Base-by-base conservation (phyloP, 1,140 invertebrate species). In the Onthophagus taurus region DNA sequence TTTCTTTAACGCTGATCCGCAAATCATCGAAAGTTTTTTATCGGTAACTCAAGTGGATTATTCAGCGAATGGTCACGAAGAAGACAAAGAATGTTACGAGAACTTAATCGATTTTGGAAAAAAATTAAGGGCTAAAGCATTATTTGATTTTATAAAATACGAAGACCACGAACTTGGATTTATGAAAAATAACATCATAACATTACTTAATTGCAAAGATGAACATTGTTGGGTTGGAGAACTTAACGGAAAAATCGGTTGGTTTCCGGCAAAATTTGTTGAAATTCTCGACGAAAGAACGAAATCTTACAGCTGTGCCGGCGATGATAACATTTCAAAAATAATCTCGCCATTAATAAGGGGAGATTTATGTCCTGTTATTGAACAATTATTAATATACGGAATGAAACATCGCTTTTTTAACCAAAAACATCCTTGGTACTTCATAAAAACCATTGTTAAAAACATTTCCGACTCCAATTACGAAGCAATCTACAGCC, bases 161-260 rank as follows among this genome's bases (percentile, higher is more conserved):
- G 20, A 21, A 8, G 24, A 21, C n/a, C 11, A 21, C 17, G 35
- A 37, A 21, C 8, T 37, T 11, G 35, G 18, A 3, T 37, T 37
- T 12, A 20, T 14, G 18, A 37, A 11, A 4, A 37, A 37, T 21
- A 21, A 37, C n/a, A 21, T 37, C 9, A 37, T 37, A 18, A 37
- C 35, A 5, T 21, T 37, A 1, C 8, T 37, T 5, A 37, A 21
- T n/a, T 21, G 24, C 7, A 12, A 37, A 2, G 35, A 37, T 37
- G 9, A 8, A 2, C 24, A 37, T 12, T 37, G 35, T n/a, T 37
- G 35, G 35, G 9, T 20, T 4, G 35, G 35, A 12, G 24, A 17
- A 12, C 17, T 37, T 6, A 37, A 37, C n/a, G 35, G 19, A 5
- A 37, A 37, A 37, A 37, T 21, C 18, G 35, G 35, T n/a, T 37